Evolutionary conservation across 2,113 vertebrate species (phyloP), one percentile per base, ranked within the genome.

Genomic region (Microcebus murinus): DNA sequence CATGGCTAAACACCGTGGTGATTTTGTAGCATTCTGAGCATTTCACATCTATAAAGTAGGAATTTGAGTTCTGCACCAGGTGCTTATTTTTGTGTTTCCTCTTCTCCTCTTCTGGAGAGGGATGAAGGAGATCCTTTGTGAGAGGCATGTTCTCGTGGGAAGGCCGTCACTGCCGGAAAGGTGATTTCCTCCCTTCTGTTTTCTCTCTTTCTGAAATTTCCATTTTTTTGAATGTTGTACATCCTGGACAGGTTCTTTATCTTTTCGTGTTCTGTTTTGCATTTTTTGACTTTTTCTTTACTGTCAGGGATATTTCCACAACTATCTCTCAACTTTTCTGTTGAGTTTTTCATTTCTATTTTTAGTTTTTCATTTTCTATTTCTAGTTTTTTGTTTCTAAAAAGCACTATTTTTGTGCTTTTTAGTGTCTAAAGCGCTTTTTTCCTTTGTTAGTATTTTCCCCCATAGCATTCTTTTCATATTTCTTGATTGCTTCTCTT

Each of bases 301-400:
- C 14, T 87, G 25, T 79, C 61, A 82, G n/a, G 18, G 4, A 34
- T 82, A 81, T 45, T 57, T 91, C 23, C 10, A 67, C 50, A 77
- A 80, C 20, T 84, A 71, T 71, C 31, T 82, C 90, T 63, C 13
- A 89, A 48, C 4, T 12, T 89, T 90, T 73, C 5, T 39, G 29
- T 94, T 90, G 42, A 59, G 50, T 42, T 94, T 94, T 89, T 89
- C 4, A 76, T 89, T 94, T 91, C 45, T 94, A 34, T 65, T 81
- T 94, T 86, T 92, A 59, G 50, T 42, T 94, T 94, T 89, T 89
- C 4, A 81, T 89, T 94, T 91, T 45, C 45, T 94, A 29, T 65
- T 45, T 45, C 45, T 45, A 59, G 50, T 42, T 94, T 94, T 89
- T 89, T 4, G 74, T 89, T 94, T 91, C 45, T 94, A 34, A 8